Evolutionary conservation across 2,888 invertebrate species (phyloP), one percentile per base, ranked within the genome.

Genomic region (Rhagium mordax): DNA sequence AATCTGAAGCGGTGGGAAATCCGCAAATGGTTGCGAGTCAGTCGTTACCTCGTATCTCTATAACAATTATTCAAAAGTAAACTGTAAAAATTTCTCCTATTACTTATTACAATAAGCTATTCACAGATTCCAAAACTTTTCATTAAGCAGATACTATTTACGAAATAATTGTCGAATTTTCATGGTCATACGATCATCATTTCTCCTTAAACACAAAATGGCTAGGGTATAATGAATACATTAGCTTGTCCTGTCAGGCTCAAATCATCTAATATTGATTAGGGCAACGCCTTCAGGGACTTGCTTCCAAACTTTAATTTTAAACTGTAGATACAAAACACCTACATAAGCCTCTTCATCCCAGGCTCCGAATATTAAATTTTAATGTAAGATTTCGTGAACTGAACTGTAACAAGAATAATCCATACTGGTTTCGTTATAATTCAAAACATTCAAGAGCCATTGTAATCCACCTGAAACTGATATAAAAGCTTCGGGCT

Each of bases 341-440:
- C 60, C n/a, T 18, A 48, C 18, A 61, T 47, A 61, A 47, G 21
- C 41, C 20, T 15, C 21, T 20, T 61, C 51, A 20, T 20, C 51
- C 47, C 21, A 4, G 48, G n/a, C 21, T 13, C 1, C 8, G 61
- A 61, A 61, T 61, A 61, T 61, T 48, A 61, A 47, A 61, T 61
- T 47, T 61, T 21, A 61, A 47, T 20, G 20, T 21, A 2, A 21
- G 21, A 61, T 41, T 47, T 59, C 7, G n/a, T 20, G 59, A 59
- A 59, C 18, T 33, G 41, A n/a, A 41, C n/a, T 16, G 13, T 16
- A 16, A 20, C 20, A 18, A 18, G 48, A 61, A 61, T 61, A 60
- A 60, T 60, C 47, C 33, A 16, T 27, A 0, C 16, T 1, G 18
- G 41, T 1, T 16, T 60, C 18, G 60, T 41, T 20, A 60, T 41